Conservation (phyloP, 2,797 vertebrate species). For the Sciurus carolinensis region DNA sequence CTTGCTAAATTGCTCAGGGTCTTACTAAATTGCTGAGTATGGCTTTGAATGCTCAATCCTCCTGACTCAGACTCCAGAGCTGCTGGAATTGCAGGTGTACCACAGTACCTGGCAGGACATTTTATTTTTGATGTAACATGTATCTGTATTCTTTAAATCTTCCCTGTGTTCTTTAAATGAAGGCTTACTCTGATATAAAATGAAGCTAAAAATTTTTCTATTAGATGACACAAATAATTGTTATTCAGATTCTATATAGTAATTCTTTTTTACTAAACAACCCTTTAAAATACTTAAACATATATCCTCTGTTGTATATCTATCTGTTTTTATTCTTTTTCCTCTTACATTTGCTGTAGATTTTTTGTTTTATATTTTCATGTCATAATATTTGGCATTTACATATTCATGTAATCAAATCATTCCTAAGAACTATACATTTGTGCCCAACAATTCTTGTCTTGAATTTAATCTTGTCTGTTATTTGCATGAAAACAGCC, state of each 20-base stretch:
- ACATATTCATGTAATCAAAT: slow-evolving; percentile 6
- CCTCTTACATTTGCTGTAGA: background rate
- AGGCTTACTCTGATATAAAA: background rate
- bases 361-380: background rate
- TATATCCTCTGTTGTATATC: background rate
- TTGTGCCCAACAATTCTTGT: background rate
- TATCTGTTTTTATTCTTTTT: background rate
- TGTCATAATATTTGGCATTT: background rate
- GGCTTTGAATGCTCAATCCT: too few relatives aligned
- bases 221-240: background rate
- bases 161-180: background rate
- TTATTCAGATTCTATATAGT: background rate
- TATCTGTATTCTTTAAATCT: background rate
- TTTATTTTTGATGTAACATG: background rate
- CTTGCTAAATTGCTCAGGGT: too few relatives aligned
- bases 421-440: background rate
- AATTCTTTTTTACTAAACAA: background rate
- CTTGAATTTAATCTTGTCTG: background rate
- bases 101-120: too few relatives aligned
- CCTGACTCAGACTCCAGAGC: too few relatives aligned
- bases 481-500: background rate
- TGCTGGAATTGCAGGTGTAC: background rate
- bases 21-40: too few relatives aligned
- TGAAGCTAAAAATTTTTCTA: background rate
- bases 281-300: background rate